phyloP scores from a whole-genome alignment of 2,797 vertebrate species.

The Phataginus tricuspis region DNA sequence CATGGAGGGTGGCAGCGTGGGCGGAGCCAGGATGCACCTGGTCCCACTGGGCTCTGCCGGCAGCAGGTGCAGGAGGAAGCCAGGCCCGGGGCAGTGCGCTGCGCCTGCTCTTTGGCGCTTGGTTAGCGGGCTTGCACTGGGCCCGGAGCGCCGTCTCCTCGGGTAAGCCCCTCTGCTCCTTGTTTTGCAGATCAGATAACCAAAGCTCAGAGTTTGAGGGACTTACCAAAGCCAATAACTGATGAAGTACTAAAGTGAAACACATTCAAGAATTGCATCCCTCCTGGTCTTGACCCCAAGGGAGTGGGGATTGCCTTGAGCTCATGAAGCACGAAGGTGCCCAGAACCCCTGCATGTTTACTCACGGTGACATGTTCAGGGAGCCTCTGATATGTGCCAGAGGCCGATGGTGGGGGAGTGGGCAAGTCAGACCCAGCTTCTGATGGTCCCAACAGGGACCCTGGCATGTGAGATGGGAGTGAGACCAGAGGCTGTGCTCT shows the following conservation, averaged over 20 bases:
- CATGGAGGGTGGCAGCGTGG: rapidly evolving
- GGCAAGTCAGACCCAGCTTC: not conserved
- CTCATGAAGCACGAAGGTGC: rapidly evolving
- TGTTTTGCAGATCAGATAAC: not conserved
- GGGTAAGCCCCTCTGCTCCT: not conserved
- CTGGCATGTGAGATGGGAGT: rapidly evolving
- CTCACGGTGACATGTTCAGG: rapidly evolving
- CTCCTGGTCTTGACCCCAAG: not conserved
- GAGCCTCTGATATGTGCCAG: not conserved
- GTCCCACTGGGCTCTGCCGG: too few species aligned
- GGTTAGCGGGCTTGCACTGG: too few species aligned
- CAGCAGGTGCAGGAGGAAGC: too few species aligned
- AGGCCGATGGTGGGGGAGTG: not conserved
- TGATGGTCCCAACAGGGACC: not conserved
- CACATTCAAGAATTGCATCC: not conserved
- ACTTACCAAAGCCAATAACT: not conserved
- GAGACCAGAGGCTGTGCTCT: not conserved
- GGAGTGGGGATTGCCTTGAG: not conserved
- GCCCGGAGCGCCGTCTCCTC: not conserved
- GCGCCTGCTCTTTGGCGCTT: too few species aligned
- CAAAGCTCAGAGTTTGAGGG: not conserved
- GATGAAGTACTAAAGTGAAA: not conserved
- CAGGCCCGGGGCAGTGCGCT: too few species aligned
- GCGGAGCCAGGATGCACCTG: not conserved
- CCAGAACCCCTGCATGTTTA: not conserved